Base-by-base conservation (phyloP, 2,113 vertebrate genomes). In the Pseudorectes ferrugineus region DNA sequence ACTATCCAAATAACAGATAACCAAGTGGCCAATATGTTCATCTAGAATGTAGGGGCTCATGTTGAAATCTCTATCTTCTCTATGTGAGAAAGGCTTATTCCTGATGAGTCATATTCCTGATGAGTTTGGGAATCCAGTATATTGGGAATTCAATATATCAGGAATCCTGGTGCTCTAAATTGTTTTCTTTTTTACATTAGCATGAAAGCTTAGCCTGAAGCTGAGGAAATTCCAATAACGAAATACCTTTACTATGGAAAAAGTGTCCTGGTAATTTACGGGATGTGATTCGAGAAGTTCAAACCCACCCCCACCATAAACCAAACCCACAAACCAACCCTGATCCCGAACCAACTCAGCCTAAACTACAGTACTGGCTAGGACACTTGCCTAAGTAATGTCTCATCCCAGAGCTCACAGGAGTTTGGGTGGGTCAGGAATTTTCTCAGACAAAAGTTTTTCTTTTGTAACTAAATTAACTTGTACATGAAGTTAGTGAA, bases 1-100 rank as follows among this genome's bases (percentile, higher is more conserved):
- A 31, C 29, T 76, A 61, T 88, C 75, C 79, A 93, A 96, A 86
- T 67, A 92, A 46, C 78, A 89, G 89, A 82, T 72, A 89, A 46
- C 49, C 58, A 79, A 73, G 49, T 54, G 63, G 33, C 46, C 49
- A 80, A 35, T 90, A 88, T 90, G 67, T 90, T 93, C 3, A 77
- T 83, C 72, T 88, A 76, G 42, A 83, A 73, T 20, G 35, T 35
- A 42, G 54, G 24, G 18, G 14, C 4, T 51, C 11, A 9, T 66
- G 42, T 42, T 83, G 46, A 83, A 97, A 90, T 62, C 38, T 80
- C 35, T 66, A 5, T 80, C 33, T 82, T 70, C 46, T 57, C 26
- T 77, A 3, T 70, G 26, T 1, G 8, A 82, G 31, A 73, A 93
- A 73, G 42, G 6, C 19, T 22, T 92, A 9, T 23, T 59, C 38